Conservation (phyloP, 2,888 invertebrate genomes). For the Sinopyrophorus schimmeli region DNA sequence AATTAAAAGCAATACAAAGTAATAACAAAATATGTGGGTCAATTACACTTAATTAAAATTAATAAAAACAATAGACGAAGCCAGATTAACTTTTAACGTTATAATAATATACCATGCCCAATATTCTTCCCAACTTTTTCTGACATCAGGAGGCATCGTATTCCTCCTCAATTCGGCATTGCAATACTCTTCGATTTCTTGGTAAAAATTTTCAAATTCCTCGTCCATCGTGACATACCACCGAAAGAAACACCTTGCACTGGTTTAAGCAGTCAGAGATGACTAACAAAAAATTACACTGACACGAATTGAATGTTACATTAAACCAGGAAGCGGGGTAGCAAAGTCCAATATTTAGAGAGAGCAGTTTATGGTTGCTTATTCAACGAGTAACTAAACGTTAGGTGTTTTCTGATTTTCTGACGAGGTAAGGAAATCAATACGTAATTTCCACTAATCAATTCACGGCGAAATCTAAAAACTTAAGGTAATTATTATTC, state of each 20-base stretch:
- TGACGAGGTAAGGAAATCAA: constrained; percentile 5
- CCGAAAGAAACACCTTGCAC: too few species aligned
- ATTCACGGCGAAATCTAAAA: constrained; percentile 4
- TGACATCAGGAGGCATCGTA: constrained; percentile 29
- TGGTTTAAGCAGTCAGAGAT: too few species aligned
- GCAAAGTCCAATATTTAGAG: constrained; percentile 41
- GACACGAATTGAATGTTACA: constrained; percentile 38
- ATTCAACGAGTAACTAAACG: constrained; percentile 4
- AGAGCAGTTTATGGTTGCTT: constrained; percentile 33
- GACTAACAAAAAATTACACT: constrained; percentile 37
- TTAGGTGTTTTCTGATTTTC: constrained; percentile 10
- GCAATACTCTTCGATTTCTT: constrained; percentile 48
- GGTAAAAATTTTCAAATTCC: constrained; percentile 45
- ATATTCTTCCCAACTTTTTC: constrained; percentile 50
- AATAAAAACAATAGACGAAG: too few species aligned
- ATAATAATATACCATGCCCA: constrained; percentile 56
- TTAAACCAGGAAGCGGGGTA: constrained; percentile 42
- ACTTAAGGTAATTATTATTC: too few species aligned
- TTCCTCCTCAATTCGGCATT: constrained; percentile 44
- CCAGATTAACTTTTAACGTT: too few species aligned
- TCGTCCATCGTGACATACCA: constrained; percentile 41
- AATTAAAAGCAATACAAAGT: too few species aligned
- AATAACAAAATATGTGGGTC: too few species aligned
- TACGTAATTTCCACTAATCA: constrained; percentile 15
- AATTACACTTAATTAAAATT: too few species aligned